These are phyloP conservation scores for Oncorhynchus kisutch DNA, from an alignment of 2,113 vertebrate species.

Conservation along the genomic window DNA sequence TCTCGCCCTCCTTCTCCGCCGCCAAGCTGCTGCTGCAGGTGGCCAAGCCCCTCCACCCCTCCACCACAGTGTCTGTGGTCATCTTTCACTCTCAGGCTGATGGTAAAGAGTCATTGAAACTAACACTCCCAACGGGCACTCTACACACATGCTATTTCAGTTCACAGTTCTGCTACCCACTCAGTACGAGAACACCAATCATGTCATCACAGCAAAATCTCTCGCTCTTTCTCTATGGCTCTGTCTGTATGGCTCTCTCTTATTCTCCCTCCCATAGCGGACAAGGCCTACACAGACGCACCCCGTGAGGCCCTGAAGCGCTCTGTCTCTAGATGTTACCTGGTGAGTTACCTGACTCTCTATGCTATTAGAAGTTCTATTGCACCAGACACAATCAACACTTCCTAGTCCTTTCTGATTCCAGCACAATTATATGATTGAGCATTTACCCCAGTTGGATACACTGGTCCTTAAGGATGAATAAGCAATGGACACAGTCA, in stretches of 20 bases:
- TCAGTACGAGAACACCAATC: too few relatives aligned
- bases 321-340: constrained; percentile 85
- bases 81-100: constrained; percentile 85
- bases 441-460: background rate
- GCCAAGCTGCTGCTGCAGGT: constrained; percentile 84
- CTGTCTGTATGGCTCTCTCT: too few relatives aligned
- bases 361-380: too few relatives aligned
- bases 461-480: background rate
- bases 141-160: too few relatives aligned
- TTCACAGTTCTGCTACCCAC: too few relatives aligned
- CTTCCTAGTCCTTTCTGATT: too few relatives aligned
- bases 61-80: constrained; percentile 84
- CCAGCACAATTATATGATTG: too few relatives aligned
- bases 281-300: constrained; percentile 80
- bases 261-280: constrained; percentile 69
- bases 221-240: too few relatives aligned
- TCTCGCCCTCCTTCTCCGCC: constrained; percentile 76
- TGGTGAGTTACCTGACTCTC: constrained; percentile 77
- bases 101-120: constrained; percentile 67
- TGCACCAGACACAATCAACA: too few relatives aligned
- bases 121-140: background rate
- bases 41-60: constrained; percentile 88
- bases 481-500: background rate
- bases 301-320: constrained; percentile 76
- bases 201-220: too few relatives aligned